Evolutionary conservation across 2,888 invertebrate genomes (phyloP).

Genomic region (Agonum fuliginosum): DNA sequence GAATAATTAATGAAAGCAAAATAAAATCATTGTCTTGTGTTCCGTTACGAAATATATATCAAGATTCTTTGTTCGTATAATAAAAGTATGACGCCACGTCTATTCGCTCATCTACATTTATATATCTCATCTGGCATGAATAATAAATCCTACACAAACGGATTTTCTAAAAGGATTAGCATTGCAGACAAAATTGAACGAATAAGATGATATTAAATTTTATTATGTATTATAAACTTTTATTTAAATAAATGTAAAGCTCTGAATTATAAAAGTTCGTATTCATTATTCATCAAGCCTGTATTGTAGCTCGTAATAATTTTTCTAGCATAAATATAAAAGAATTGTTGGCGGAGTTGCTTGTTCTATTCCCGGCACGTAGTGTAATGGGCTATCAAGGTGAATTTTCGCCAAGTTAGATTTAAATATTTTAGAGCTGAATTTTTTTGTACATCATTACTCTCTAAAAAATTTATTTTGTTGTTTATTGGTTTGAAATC

Average conservation of each 20-base stretch:
- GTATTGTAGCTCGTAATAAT: background rate
- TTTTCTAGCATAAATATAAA: background rate
- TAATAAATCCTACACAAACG: conserved; percentile 18
- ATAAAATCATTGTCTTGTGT: background rate
- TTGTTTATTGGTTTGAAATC: no score
- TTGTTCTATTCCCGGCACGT: background rate
- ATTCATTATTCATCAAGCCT: background rate
- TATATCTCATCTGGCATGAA: conserved; percentile 20
- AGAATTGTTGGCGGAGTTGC: no score
- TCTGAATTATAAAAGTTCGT: background rate
- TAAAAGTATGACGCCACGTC: conserved; percentile 3
- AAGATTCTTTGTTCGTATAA: conserved; percentile 9
- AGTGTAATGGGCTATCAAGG: background rate
- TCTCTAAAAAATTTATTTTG: no score
- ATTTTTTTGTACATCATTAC: no score
- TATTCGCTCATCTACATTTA: conserved; percentile 9
- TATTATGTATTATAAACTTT: conserved; percentile 10
- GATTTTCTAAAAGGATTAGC: conserved; percentile 3
- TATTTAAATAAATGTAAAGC: conserved; percentile 34
- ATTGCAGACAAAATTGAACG: background rate
- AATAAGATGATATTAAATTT: conserved; percentile 23
- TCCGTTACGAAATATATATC: background rate
- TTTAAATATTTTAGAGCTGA: conserved; percentile 2
- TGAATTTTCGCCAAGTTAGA: background rate
- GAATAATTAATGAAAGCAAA: background rate